Percentiles rank a stretch among this genome's conserved stretches.
phyloP scores from a whole-genome alignment of 2,113 vertebrate genomes.

The Tylochromis polylepis region DNA sequence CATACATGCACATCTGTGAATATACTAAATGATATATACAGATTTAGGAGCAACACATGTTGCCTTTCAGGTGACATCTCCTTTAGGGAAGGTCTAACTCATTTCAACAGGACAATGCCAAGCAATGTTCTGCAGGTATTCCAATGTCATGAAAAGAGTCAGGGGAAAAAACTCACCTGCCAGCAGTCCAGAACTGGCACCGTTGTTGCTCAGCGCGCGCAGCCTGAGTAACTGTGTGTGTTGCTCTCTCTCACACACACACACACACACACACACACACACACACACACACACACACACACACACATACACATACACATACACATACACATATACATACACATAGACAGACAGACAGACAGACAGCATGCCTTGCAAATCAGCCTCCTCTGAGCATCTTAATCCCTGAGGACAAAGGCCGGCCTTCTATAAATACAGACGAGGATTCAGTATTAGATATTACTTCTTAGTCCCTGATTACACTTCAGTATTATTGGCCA shows the following conservation, averaged over 20 bases:
- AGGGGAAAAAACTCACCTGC: not conserved
- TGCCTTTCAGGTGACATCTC: not conserved
- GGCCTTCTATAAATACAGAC: constrained; percentile 45
- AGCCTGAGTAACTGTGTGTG: no score
- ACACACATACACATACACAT: not conserved
- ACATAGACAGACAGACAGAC: no score
- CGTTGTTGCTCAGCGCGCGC: rapidly evolving
- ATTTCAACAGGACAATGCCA: not conserved
- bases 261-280: not conserved
- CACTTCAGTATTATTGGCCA: not conserved
- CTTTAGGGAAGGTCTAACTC: not conserved
- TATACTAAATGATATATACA: not conserved
- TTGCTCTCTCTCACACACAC: no score
- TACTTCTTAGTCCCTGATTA: not conserved
- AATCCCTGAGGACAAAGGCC: constrained; percentile 37
- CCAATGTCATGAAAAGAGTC: not conserved
- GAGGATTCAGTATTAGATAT: constrained; percentile 6
- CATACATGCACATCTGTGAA: not conserved
- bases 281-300: not conserved
- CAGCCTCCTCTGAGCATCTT: constrained; percentile 4
- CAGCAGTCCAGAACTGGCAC: not conserved
- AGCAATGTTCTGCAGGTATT: not conserved
- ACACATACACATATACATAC: not conserved
- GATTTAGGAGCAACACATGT: not conserved
- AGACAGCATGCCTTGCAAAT: not conserved